Evolutionary conservation across 2,113 vertebrate genomes (phyloP).

Genomic region (Platysteira castanea): DNA sequence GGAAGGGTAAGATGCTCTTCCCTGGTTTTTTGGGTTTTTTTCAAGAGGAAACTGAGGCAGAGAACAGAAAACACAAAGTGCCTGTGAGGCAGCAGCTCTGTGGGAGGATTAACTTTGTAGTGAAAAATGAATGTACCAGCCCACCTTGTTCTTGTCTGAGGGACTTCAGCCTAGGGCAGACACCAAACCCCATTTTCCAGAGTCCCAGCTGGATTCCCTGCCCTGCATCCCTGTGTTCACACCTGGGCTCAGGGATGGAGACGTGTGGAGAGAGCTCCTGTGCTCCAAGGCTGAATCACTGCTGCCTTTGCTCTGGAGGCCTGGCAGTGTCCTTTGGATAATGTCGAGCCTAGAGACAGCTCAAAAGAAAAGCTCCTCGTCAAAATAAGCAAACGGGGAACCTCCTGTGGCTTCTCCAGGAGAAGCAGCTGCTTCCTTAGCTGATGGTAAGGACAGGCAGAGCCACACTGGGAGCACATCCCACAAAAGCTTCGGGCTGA

Average conservation of each 20-base stretch:
- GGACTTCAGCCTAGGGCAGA: background rate
- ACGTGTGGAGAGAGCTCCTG: background rate
- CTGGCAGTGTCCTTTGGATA: background rate
- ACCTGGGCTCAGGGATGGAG: background rate
- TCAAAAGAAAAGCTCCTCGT: background rate
- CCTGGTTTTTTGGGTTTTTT: background rate
- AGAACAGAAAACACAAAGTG: background rate
- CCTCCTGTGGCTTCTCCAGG: background rate
- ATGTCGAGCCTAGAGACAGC: background rate
- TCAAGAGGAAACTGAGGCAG: background rate
- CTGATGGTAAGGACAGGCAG: background rate
- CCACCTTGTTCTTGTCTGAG: background rate
- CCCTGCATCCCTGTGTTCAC: background rate
- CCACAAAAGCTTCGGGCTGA: background rate
- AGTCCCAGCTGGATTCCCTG: background rate
- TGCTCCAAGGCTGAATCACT: background rate
- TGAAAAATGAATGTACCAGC: background rate
- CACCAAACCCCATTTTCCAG: accelerated
- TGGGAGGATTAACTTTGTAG: background rate
- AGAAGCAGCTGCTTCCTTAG: background rate
- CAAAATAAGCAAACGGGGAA: background rate
- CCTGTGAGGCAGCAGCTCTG: background rate
- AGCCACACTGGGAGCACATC: background rate
- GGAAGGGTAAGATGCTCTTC: background rate
- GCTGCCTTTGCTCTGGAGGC: background rate